Evolutionary conservation across 2,888 invertebrate species (phyloP).

Genomic region (Colletes collaris): DNA sequence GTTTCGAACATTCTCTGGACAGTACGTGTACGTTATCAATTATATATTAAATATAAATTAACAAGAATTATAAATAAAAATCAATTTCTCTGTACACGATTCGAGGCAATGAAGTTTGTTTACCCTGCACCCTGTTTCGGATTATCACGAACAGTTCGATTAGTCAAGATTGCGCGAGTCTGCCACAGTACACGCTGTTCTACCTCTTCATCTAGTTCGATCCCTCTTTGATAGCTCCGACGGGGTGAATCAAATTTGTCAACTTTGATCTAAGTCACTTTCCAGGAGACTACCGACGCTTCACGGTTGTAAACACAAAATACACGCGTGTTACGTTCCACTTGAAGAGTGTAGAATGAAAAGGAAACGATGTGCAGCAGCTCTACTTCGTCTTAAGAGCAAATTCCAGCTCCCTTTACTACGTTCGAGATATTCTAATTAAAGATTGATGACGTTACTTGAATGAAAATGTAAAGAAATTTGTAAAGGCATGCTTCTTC

Average conservation of each 20-base stretch:
- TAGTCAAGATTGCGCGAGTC: constrained; percentile 60
- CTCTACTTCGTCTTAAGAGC: constrained; percentile 5
- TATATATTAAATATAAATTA: no score
- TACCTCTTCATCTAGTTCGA: constrained; percentile 14
- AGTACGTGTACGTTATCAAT: no score
- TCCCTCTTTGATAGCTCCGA: constrained; percentile 37
- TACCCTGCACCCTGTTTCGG: constrained; percentile 17
- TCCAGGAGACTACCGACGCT: constrained; percentile 39
- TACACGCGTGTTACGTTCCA: constrained; percentile 43
- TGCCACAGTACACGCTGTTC: constrained; percentile 27
- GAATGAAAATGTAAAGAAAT: neutral
- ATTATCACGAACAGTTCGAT: constrained; percentile 61
- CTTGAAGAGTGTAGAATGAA: neutral
- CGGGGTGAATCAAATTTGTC: constrained; percentile 75
- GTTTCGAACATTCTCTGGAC: no score
- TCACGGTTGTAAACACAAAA: constrained; percentile 57
- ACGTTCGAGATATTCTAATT: neutral
- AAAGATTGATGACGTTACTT: neutral
- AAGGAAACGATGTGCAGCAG: no score
- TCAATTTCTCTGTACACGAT: neutral
- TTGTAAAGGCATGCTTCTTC: no score
- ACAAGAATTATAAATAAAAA: neutral
- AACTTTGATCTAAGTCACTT: constrained; percentile 75
- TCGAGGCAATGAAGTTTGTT: constrained; percentile 33
- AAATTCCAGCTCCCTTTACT: neutral